Evolutionary conservation across 2,888 invertebrate genomes (phyloP), one percentile per base, ranked within the genome.

Genomic region (Eurytoma californica): DNA sequence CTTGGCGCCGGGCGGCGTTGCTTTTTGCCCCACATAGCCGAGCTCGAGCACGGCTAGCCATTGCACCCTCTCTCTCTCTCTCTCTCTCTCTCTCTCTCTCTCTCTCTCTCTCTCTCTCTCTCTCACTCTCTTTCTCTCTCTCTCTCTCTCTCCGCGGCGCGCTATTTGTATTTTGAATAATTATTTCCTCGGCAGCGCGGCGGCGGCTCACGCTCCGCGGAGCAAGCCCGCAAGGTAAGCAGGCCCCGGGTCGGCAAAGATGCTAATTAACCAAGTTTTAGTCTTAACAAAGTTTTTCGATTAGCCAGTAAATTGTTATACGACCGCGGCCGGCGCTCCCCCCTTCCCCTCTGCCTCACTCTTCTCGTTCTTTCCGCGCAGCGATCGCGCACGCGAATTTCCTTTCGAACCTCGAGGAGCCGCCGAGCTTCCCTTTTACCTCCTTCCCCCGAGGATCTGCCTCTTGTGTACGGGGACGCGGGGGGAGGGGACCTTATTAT

Each of bases 251-350:
- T 84, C 82, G 85, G 84, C 84, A 85, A 90, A 89, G 89, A 90
- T 89, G 90, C 88, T 89, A 90, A 90, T 90, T 89, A 90, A 89
- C 87, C 87, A 89, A 90, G 88, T 90, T 90, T 87, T 84, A 84
- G 85, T 86, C 86, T 87, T 88, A 86, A 87, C 84, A 86, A 90
- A 90, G 88, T 90, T 90, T 90, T 90, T 89, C 88, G 88, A 89
- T 89, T 90, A 90, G 87, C 87, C 86, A 74, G 86, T 87, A 87
- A 86, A 89, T 89, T 89, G 88, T 90, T 89, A 87, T 84, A 86
- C 84, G 86, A 85, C 85, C 86, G 85, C 85, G 73, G 66, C 70
- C 57, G 66, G 58, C 79, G 5, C 39, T 4, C n/a, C 53, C 18
- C 67, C n/a, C 57, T 9, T 0, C 18, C n/a, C 57, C n/a, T 0